Conservation (phyloP, 2,888 invertebrate species). For the Chironomus tentans region DNA sequence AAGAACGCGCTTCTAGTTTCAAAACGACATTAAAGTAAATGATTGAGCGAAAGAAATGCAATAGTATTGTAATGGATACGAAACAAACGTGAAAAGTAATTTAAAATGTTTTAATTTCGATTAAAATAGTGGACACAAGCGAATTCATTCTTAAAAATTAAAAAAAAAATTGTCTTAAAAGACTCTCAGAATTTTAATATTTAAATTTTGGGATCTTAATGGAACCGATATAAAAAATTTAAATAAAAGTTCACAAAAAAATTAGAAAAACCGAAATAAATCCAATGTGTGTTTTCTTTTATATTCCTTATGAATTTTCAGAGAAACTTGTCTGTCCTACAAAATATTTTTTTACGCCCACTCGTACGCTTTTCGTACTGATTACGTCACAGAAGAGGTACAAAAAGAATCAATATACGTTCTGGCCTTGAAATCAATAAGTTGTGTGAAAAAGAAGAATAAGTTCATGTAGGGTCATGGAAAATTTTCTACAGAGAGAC, state of each 20-base stretch:
- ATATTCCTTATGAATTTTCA: background rate
- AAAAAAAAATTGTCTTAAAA: background rate
- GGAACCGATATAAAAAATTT: conserved; percentile 4
- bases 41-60: conserved; percentile 19
- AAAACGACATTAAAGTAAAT: background rate
- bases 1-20: background rate
- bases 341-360: background rate
- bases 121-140: conserved; percentile 21
- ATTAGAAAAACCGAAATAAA: conserved; percentile 15
- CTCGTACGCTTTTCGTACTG: background rate
- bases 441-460: background rate
- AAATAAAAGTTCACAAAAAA: conserved; percentile 20
- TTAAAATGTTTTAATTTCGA: background rate
- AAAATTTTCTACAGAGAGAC: too few relatives aligned
- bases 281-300: background rate
- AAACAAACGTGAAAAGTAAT: background rate
- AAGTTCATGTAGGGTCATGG: too few relatives aligned
- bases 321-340: background rate
- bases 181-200: background rate
- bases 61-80: conserved; percentile 21
- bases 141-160: conserved; percentile 14
- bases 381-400: background rate
- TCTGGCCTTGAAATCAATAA: background rate
- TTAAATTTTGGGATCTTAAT: background rate
- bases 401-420: background rate